Percentiles rank a stretch among this genome's conserved stretches.
Conservation (phyloP, 1,140 invertebrate species). For the Scylla paramamosain region DNA sequence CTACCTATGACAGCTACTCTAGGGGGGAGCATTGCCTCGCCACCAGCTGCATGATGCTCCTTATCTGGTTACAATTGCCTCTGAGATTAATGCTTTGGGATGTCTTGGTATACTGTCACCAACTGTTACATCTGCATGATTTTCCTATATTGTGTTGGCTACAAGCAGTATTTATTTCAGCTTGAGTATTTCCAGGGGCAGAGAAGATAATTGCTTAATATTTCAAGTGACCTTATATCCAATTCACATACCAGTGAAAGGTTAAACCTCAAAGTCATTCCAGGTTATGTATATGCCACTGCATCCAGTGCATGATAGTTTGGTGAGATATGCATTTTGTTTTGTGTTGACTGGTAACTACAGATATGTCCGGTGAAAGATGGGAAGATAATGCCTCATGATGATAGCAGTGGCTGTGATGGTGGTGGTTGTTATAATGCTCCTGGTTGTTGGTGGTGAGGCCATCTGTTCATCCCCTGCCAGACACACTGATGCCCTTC, state of each 20-base stretch:
- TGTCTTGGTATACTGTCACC: neutral
- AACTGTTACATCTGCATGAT: neutral
- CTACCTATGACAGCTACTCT: neutral
- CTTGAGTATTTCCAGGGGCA: neutral
- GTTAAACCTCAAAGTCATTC: too few species aligned
- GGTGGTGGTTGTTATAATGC: neutral
- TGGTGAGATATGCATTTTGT: neutral
- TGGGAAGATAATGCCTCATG: too few species aligned
- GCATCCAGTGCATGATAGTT: neutral
- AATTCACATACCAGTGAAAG: neutral
- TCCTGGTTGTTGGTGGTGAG: neutral
- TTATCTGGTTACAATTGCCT: neutral
- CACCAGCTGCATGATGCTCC: slow-evolving; percentile 24
- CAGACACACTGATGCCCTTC: slow-evolving; percentile 1
- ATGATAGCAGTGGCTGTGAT: neutral
- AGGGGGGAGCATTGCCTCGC: neutral
- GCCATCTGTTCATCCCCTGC: slow-evolving; percentile 17
- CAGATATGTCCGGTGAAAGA: neutral
- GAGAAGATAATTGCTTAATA: neutral
- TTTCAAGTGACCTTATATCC: neutral
- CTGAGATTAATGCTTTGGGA: neutral
- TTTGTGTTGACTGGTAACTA: neutral
- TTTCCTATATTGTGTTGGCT: neutral
- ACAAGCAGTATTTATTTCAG: neutral
- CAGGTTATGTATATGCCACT: neutral